Evolutionary conservation across 1,140 invertebrate genomes (phyloP).

Genomic region (Lerema accius): DNA sequence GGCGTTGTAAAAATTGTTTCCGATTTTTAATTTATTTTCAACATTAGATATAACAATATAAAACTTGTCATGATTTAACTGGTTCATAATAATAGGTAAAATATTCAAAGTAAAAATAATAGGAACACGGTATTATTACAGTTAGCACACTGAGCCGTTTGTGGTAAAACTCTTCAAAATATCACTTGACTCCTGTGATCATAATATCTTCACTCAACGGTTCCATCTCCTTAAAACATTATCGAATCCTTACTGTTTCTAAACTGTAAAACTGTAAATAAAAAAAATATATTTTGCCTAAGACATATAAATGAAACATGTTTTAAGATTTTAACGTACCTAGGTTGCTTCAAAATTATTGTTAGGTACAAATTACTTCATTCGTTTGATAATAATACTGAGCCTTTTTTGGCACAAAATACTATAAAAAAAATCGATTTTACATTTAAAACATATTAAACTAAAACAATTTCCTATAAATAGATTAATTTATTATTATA

Average conservation of each 20-base stretch:
- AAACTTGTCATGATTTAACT: slow-evolving; percentile 1
- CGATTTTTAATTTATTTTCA: not conserved
- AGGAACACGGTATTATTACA: not conserved
- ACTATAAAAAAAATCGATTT: no score
- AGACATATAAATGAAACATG: no score
- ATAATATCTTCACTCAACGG: slow-evolving; percentile 36
- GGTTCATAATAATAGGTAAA: slow-evolving; percentile 1
- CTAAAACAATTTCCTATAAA: no score
- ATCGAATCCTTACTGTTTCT: slow-evolving; percentile 71
- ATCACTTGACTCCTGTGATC: slow-evolving; percentile 4
- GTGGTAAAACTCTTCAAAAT: slow-evolving; percentile 4
- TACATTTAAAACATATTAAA: no score
- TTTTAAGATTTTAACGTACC: not conserved
- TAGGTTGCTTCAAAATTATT: slow-evolving; percentile 12
- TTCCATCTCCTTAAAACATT: slow-evolving; percentile 68
- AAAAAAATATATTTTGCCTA: slow-evolving; percentile 43
- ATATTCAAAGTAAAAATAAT: not conserved
- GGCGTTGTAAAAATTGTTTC: not conserved
- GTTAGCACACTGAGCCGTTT: not conserved
- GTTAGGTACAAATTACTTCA: not conserved
- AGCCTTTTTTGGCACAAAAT: no score
- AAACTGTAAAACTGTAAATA: slow-evolving; percentile 74
- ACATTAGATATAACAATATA: not conserved
- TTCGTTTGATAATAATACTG: no score
- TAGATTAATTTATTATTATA: no score